Evolutionary conservation across 1,140 invertebrate species (phyloP).

Genomic region (Metopolophium dirhodum): DNA sequence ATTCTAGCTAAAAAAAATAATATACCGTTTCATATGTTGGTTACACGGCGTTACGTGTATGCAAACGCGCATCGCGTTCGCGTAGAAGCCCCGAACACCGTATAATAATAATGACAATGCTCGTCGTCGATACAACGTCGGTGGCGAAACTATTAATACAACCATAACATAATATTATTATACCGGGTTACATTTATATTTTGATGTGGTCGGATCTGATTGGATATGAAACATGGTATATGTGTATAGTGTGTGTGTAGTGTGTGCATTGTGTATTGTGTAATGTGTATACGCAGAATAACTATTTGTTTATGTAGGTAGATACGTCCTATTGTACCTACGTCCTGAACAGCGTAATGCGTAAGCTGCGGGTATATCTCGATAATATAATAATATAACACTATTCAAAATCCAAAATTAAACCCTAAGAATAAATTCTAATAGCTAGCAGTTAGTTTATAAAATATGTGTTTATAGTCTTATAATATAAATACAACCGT

Average conservation of each 20-base stretch:
- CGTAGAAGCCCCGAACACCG: not conserved
- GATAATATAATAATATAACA: not conserved
- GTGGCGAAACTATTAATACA: not conserved
- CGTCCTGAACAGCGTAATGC: not conserved
- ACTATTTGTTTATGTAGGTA: not conserved
- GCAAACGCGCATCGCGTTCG: conserved; percentile 32
- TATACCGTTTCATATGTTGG: not conserved
- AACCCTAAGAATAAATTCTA: not conserved
- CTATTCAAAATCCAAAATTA: not conserved
- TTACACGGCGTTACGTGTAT: conserved; percentile 47
- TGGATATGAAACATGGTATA: not conserved
- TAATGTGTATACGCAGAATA: too few relatives aligned
- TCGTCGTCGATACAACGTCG: not conserved
- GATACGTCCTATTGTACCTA: too few relatives aligned
- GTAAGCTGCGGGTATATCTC: not conserved
- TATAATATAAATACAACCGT: not conserved
- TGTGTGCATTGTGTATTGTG: too few relatives aligned
- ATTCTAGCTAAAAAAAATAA: not conserved
- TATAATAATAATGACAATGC: conserved; percentile 18
- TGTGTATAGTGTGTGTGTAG: too few relatives aligned
- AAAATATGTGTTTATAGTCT: not conserved
- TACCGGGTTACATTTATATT: not conserved
- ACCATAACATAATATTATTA: not conserved
- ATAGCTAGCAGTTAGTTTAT: not conserved
- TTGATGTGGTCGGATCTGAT: not conserved